phyloP scores from a whole-genome alignment of 2,113 vertebrate species.

The Solea senegalensis region DNA sequence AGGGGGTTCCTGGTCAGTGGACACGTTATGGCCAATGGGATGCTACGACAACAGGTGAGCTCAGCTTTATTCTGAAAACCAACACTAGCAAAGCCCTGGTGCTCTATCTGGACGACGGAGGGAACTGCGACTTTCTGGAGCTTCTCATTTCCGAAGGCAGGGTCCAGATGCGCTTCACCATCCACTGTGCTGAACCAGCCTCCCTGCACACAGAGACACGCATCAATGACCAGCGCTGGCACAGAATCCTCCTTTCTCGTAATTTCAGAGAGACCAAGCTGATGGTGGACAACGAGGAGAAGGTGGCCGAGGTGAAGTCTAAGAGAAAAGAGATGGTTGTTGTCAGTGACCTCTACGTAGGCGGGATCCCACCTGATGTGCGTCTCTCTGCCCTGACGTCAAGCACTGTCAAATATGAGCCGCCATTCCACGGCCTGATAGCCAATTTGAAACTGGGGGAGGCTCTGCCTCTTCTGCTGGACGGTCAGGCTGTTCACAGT shows the following conservation, averaged over 20 bases:
- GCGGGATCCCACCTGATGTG: constrained; percentile 92
- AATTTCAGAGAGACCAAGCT: constrained; percentile 86
- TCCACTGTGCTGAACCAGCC: constrained; percentile 91
- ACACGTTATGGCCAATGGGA: constrained; percentile 92
- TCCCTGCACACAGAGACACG: constrained; percentile 85
- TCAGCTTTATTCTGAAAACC: constrained; percentile 92
- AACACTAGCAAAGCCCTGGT: constrained; percentile 89
- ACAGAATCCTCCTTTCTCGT: constrained; percentile 86
- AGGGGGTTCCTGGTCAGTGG: constrained; percentile 92
- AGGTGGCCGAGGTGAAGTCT: constrained; percentile 87
- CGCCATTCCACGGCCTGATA: constrained; percentile 88
- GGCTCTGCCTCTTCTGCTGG: constrained; percentile 84
- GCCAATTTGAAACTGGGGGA: constrained; percentile 90
- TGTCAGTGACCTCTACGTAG: constrained; percentile 91
- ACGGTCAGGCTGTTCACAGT: constrained; percentile 89
- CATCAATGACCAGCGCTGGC: constrained; percentile 90
- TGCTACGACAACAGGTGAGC: constrained; percentile 85
- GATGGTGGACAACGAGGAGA: constrained; percentile 89
- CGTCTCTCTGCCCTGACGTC: constrained; percentile 92
- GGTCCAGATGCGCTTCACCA: constrained; percentile 89
- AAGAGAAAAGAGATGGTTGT: constrained; percentile 92
- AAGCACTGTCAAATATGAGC: constrained; percentile 95
- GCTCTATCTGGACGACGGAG: constrained; percentile 93
- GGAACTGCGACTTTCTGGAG: constrained; percentile 96
- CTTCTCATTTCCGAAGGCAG: constrained; percentile 87